A percentile compares a stretch with the other conserved stretches of the same genome.
These are phyloP conservation scores for Caenorhabditis inopinata DNA, from an alignment of 1,140 invertebrate genomes.

Conservation along the genomic window DNA sequence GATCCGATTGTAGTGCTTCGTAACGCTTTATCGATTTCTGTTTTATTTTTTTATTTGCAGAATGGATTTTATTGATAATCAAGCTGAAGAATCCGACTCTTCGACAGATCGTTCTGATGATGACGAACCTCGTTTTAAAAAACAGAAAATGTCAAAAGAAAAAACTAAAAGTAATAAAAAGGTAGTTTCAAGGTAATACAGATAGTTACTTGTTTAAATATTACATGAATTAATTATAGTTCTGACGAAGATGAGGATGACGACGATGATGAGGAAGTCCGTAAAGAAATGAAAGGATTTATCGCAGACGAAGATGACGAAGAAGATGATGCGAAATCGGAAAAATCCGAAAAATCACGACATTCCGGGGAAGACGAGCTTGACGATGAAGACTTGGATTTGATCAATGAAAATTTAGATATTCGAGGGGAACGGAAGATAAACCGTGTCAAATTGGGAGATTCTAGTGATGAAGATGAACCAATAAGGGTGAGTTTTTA, in stretches of 20 bases:
- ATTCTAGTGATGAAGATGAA: conserved; percentile 38
- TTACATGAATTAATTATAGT: conserved; percentile 44
- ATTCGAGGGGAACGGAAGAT: conserved; percentile 67
- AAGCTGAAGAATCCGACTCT: conserved; percentile 60
- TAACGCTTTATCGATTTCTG: too few relatives aligned
- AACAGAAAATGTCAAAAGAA: conserved; percentile 53
- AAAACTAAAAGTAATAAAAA: conserved; percentile 53
- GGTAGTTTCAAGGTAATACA: conserved; percentile 29
- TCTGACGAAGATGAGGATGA: conserved; percentile 63
- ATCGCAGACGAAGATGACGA: conserved; percentile 51
- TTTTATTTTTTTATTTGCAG: not conserved
- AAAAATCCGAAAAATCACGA: conserved; percentile 33
- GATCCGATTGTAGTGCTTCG: too few relatives aligned
- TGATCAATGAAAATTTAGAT: conserved; percentile 96
- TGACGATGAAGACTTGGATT: conserved; percentile 95
- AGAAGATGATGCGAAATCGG: conserved; percentile 36
- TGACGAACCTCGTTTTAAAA: conserved; percentile 53
- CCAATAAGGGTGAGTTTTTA: not conserved
- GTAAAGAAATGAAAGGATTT: conserved; percentile 57
- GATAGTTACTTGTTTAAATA: not conserved
- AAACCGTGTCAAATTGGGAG: conserved; percentile 1
- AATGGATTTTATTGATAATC: conserved; percentile 57
- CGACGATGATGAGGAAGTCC: conserved; percentile 52
- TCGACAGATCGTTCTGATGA: conserved; percentile 42
- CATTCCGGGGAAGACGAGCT: conserved; percentile 74